A percentile compares a stretch with the other conserved stretches of the same genome.
Conservation (phyloP, 2,797 vertebrate genomes). For the Poeciliopsis paucimaculata region DNA sequence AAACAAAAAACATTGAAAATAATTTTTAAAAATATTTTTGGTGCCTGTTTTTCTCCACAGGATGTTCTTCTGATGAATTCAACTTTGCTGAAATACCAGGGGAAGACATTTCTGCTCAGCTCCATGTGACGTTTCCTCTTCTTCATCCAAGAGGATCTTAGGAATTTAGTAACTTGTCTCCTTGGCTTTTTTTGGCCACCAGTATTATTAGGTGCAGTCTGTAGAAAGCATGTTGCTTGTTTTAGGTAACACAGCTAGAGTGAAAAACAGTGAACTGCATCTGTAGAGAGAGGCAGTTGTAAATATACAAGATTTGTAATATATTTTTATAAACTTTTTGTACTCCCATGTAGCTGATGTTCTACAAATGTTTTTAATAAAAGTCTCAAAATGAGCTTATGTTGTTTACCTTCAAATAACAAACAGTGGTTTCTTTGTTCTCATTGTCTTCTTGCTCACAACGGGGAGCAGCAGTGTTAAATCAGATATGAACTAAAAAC, state of each 20-base stretch:
- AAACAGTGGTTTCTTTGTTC: not conserved
- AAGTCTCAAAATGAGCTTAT: constrained; percentile 44
- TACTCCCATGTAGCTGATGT: constrained; percentile 75
- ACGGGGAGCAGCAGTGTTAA: no score
- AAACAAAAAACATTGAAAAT: not conserved
- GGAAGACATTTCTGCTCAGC: constrained; percentile 41
- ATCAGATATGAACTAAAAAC: no score
- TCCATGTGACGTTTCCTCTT: not conserved
- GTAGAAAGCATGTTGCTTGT: constrained; percentile 43
- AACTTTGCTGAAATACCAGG: constrained; percentile 15
- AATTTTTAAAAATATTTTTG: not conserved
- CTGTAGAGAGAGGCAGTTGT: constrained; percentile 77
- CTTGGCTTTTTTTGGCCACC: constrained; percentile 32
- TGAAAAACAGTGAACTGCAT: constrained; percentile 74
- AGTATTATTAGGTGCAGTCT: constrained; percentile 62
- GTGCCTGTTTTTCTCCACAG: constrained; percentile 36
- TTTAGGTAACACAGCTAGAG: constrained; percentile 57
- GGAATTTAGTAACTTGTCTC: constrained; percentile 43
- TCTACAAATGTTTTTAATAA: constrained; percentile 52
- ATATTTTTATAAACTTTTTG: constrained; percentile 90
- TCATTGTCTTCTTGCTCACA: no score
- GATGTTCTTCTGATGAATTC: constrained; percentile 72
- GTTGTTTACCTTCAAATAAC: not conserved
- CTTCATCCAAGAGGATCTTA: constrained; percentile 38
- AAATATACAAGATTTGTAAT: constrained; percentile 99